Conservation (phyloP, 2,888 invertebrate genomes). For the Apamea crenata region DNA sequence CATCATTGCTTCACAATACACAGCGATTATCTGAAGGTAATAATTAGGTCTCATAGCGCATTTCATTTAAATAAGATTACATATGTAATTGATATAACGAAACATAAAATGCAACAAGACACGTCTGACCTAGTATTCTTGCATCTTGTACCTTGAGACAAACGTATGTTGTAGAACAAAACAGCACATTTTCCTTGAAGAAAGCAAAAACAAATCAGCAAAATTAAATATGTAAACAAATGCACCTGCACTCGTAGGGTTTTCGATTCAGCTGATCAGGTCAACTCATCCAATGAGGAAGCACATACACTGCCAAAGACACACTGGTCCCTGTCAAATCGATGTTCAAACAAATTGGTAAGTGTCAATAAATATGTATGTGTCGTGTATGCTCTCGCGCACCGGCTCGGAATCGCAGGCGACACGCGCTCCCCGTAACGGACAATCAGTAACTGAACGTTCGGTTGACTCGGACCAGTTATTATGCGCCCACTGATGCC, state of each 20-base stretch:
- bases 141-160: slow-evolving; percentile 58
- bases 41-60: slow-evolving; percentile 30
- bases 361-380: slow-evolving; percentile 74
- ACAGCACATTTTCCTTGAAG: slow-evolving; percentile 48
- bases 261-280: slow-evolving; percentile 77
- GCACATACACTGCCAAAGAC: slow-evolving; percentile 81
- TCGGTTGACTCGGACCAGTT: slow-evolving; percentile 84
- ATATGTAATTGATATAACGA: slow-evolving; percentile 15
- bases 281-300: slow-evolving; percentile 76
- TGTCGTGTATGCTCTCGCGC: slow-evolving; percentile 85
- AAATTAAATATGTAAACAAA: slow-evolving; percentile 80
- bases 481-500: slow-evolving; percentile 89
- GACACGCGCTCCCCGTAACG: slow-evolving; percentile 85
- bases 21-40: slow-evolving; percentile 48
- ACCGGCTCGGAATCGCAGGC: slow-evolving; percentile 75
- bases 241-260: slow-evolving; percentile 86
- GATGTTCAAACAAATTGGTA: slow-evolving; percentile 72
- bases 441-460: slow-evolving; percentile 88
- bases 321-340: slow-evolving; percentile 76
- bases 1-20: slow-evolving; percentile 49
- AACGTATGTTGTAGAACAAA: slow-evolving; percentile 50
- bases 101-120: slow-evolving; percentile 36
- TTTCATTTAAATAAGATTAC: slow-evolving; percentile 43
- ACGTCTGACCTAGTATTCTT: slow-evolving; percentile 58
- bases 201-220: slow-evolving; percentile 71